Evolutionary conservation across 2,797 vertebrate species (phyloP).

Genomic region (Pseudochirops corinnae): DNA sequence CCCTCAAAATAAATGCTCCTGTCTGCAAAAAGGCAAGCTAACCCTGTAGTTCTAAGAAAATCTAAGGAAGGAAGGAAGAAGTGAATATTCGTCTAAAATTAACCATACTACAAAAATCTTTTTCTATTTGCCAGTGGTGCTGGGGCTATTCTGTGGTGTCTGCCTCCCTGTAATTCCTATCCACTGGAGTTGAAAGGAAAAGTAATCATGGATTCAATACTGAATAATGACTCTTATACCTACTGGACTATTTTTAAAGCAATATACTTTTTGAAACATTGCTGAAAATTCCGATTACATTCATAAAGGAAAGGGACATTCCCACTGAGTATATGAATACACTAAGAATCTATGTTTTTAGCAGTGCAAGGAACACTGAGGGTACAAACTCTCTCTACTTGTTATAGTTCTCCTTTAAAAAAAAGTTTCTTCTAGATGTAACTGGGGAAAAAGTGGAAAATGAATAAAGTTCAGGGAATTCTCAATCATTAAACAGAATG

Average conservation of each 20-base stretch:
- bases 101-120: not conserved
- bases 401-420: not conserved
- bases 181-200: not conserved
- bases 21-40: not conserved
- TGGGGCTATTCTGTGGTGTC: not conserved
- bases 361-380: not conserved
- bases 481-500: not conserved
- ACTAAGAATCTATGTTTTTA: not conserved
- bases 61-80: not conserved
- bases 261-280: not conserved
- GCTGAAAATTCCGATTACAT: not conserved
- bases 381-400: not conserved
- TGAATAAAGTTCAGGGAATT: not conserved
- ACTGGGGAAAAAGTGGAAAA: not conserved
- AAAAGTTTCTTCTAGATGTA: constrained; percentile 14
- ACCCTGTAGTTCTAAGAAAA: not conserved
- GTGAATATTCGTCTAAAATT: not conserved
- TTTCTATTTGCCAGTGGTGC: not conserved
- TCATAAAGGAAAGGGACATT: not conserved
- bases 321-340: not conserved
- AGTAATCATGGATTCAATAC: not conserved
- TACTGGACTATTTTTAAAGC: not conserved
- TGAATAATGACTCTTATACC: not conserved
- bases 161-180: not conserved
- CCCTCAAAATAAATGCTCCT: not conserved